These are phyloP conservation scores for Sebastes elongatus DNA, from an alignment of 2,797 vertebrate genomes.

Conservation along the genomic window DNA sequence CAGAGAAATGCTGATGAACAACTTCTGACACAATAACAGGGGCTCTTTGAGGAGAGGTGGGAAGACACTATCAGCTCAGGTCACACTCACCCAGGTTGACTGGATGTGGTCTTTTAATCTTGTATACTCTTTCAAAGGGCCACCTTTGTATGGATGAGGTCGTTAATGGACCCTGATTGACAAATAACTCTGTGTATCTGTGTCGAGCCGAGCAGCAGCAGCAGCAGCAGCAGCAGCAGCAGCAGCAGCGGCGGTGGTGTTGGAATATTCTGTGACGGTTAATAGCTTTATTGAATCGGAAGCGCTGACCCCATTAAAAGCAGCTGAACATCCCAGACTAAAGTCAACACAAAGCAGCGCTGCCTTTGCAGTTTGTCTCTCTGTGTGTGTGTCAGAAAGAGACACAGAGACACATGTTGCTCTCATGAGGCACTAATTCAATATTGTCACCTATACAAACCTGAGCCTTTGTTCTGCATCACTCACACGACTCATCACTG, in stretches of 20 bases:
- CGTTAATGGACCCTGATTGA: constrained; percentile 54
- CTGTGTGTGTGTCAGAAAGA: constrained; percentile 25
- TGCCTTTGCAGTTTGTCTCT: constrained; percentile 66
- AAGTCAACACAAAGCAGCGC: constrained; percentile 75
- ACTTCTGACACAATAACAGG: constrained; percentile 37
- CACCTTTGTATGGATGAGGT: constrained; percentile 12
- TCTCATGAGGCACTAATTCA: constrained; percentile 55
- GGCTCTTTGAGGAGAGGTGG: constrained; percentile 36
- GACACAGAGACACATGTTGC: constrained; percentile 54
- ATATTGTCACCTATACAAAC: constrained; percentile 31
- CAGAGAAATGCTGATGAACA: constrained; percentile 51
- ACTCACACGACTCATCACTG: constrained; percentile 8
- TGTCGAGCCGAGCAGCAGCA: not conserved
- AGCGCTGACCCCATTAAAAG: constrained; percentile 80
- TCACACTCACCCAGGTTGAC: constrained; percentile 39
- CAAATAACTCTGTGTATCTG: constrained; percentile 37
- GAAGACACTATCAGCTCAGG: constrained; percentile 28
- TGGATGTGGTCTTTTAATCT: not conserved
- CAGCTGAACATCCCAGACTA: constrained; percentile 77
- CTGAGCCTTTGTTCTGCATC: constrained; percentile 48
- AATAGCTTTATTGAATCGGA: constrained; percentile 80
- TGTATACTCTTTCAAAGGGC: constrained; percentile 35
- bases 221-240: too few relatives aligned
- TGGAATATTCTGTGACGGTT: constrained; percentile 72
- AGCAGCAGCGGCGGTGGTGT: not conserved